Evolutionary conservation across 2,113 vertebrate species (phyloP).

Genomic region (Tretioscincus oriximinensis): DNA sequence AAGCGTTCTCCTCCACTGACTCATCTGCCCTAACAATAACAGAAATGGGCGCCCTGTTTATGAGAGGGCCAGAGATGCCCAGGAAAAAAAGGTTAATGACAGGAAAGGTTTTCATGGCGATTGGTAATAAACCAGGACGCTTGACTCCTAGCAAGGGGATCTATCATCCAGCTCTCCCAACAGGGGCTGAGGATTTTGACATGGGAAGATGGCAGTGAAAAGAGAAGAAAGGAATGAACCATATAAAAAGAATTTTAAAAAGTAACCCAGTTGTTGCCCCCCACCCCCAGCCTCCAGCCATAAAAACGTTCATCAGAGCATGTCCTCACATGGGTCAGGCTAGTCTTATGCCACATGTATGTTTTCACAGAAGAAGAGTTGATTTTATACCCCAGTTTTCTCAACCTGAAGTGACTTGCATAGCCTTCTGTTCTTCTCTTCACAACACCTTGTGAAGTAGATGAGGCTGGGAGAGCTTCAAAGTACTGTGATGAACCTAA

Average conservation of each 20-base stretch:
- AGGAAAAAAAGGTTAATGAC: constrained; percentile 77
- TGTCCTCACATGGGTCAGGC: constrained; percentile 39
- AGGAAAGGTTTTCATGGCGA: constrained; percentile 77
- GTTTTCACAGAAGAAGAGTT: no score
- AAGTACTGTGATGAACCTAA: no score
- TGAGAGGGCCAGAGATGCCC: constrained; percentile 67
- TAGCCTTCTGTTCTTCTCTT: no score
- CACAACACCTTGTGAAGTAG: no score
- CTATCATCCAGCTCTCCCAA: constrained; percentile 53
- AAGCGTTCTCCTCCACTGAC: constrained; percentile 71
- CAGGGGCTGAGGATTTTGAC: constrained; percentile 48
- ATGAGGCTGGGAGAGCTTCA: no score
- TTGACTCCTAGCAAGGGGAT: constrained; percentile 58
- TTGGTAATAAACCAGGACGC: constrained; percentile 70
- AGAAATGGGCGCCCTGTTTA: constrained; percentile 66
- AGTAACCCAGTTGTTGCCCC: constrained; percentile 34
- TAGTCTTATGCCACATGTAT: no score
- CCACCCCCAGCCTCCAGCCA: not conserved
- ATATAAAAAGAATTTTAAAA: constrained; percentile 6
- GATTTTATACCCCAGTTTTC: no score
- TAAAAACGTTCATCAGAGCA: constrained; percentile 17
- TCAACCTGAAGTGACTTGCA: no score
- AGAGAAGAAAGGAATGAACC: constrained; percentile 16
- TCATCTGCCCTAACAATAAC: constrained; percentile 71
- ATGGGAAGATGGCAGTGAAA: constrained; percentile 42